These are phyloP conservation scores for Drosophila flavopinicola DNA, from an alignment of 2,888 invertebrate genomes.

Conservation along the genomic window DNA sequence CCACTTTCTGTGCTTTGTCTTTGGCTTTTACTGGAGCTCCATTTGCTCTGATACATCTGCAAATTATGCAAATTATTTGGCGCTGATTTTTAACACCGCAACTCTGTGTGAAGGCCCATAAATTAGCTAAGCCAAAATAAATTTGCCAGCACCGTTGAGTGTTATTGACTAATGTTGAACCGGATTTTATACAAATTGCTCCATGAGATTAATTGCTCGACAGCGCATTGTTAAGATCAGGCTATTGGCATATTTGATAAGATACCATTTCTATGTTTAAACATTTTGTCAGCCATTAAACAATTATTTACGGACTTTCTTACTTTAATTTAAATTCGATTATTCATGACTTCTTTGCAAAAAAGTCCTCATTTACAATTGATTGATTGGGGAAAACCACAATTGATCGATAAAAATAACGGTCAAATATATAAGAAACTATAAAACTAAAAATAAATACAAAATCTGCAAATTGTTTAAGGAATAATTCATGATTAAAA, in stretches of 20 bases:
- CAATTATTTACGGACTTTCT: constrained; percentile 12
- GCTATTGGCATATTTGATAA: constrained; percentile 46
- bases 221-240: constrained; percentile 55
- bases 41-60: constrained; percentile 65
- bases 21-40: constrained; percentile 15
- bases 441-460: no score
- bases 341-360: background rate
- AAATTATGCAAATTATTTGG: constrained; percentile 71
- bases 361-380: no score
- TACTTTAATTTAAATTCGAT: background rate
- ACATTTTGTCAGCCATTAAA: constrained; percentile 26
- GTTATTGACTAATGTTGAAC: constrained; percentile 43
- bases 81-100: constrained; percentile 63
- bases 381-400: no score
- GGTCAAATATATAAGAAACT: no score
- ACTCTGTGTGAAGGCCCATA: constrained; percentile 63
- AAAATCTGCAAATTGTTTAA: no score
- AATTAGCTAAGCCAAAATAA: constrained; percentile 58
- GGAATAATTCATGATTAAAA: no score
- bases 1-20: constrained; percentile 17
- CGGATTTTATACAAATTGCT: constrained; percentile 60
- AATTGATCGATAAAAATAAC: no score
- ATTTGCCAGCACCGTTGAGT: constrained; percentile 30
- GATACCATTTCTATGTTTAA: constrained; percentile 10
- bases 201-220: constrained; percentile 64